A percentile compares a stretch with the other conserved stretches of the same genome.
phyloP scores from a whole-genome alignment of 2,113 vertebrate species.

The Loxodonta africana region DNA sequence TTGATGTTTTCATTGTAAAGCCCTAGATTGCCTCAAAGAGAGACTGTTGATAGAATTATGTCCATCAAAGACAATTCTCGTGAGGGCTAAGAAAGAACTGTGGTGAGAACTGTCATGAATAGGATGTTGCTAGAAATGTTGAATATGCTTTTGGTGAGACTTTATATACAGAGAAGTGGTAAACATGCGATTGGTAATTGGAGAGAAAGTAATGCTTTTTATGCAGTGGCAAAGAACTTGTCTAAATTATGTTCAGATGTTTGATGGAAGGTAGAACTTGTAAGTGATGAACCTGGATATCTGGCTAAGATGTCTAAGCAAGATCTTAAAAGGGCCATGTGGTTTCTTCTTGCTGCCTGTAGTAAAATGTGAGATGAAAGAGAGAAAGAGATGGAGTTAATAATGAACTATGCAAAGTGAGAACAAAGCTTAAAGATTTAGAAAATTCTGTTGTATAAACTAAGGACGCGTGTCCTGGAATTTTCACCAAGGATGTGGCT shows the following conservation, averaged over 20 bases:
- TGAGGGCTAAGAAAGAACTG: neutral
- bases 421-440: no score
- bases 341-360: neutral
- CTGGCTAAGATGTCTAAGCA: neutral
- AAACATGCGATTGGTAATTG: neutral
- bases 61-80: neutral
- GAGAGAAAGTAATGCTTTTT: neutral
- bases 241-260: neutral
- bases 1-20: neutral
- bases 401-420: neutral
- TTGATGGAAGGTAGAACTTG: neutral
- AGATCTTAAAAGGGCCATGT: neutral
- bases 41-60: neutral
- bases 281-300: neutral
- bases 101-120: neutral
- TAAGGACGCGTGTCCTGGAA: no score
- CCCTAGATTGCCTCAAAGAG: neutral
- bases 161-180: neutral
- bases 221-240: neutral
- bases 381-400: no score
- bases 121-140: no score
- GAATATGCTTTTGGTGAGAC: neutral
- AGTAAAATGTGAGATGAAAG: neutral
- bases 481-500: no score
- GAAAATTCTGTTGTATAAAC: no score